A percentile compares a stretch with the other conserved stretches of the same genome.
Evolutionary conservation across 2,113 vertebrate genomes (phyloP).

Genomic region (Semicossyphus pulcher): DNA sequence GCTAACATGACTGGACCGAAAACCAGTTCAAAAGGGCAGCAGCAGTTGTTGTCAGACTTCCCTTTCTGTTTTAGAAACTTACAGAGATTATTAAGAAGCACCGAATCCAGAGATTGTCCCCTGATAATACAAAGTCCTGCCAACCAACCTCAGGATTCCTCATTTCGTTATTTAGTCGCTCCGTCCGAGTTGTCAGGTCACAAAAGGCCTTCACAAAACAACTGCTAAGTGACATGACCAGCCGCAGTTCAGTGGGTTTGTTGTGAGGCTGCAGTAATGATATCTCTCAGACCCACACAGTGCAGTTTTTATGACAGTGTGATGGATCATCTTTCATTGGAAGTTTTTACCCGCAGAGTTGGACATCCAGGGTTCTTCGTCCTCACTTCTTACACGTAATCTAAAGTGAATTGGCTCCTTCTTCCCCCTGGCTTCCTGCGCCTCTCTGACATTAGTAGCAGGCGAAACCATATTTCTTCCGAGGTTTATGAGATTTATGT

Average conservation of each 20-base stretch:
- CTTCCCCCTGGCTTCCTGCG: not conserved
- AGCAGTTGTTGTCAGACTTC: not conserved
- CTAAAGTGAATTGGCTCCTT: conserved; percentile 33
- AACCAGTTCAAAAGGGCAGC: not conserved
- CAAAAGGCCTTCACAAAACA: not conserved
- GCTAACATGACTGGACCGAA: not conserved
- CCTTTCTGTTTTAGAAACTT: not conserved
- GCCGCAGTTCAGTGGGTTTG: not conserved
- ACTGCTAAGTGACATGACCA: not conserved
- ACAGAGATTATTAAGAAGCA: not conserved
- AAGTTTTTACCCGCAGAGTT: conserved; percentile 31
- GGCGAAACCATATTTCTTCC: conserved; percentile 23
- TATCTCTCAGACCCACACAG: not conserved
- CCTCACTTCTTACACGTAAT: conserved; percentile 38
- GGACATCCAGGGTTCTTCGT: conserved; percentile 9
- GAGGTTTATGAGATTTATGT: conserved; percentile 19
- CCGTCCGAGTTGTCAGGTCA: conserved; percentile 1
- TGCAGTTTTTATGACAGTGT: conserved; percentile 10
- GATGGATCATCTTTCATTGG: conserved; percentile 36
- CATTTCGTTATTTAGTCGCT: not conserved
- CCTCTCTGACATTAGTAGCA: not conserved
- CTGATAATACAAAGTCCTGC: not conserved
- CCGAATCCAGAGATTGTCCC: conserved; percentile 20
- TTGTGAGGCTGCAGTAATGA: not conserved
- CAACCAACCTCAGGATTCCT: conserved; percentile 2